Evolutionary conservation across 2,888 invertebrate species (phyloP), one percentile per base, ranked within the genome.

Genomic region (Coelopa pilipes): DNA sequence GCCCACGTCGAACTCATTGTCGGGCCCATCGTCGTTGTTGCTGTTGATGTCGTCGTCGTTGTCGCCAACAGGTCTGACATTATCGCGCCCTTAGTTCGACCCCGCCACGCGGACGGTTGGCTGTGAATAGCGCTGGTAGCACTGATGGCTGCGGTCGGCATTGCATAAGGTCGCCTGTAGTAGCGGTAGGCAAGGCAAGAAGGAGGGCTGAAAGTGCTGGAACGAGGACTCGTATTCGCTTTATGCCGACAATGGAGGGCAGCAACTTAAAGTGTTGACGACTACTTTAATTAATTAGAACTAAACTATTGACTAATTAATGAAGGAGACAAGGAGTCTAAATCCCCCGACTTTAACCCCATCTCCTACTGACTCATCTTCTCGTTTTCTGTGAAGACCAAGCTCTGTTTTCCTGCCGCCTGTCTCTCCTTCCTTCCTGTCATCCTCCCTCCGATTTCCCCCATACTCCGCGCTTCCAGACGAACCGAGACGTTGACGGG

Each of bases 401-500:
- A n/a, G n/a, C n/a, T n/a, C n/a, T n/a, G n/a, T n/a, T n/a, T n/a
- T n/a, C n/a, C n/a, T n/a, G n/a, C n/a, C n/a, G n/a, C 60, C 24
- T 62, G 19, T 62, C 24, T 34, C 34, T 34, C 34, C 2, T 62
- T 59, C 21, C 17, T 59, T 21, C 21, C 3, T 13, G 3, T 15
- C 59, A 59, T 59, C 21, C 15, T 62, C 60, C 13, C 10, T 53
- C 15, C 49, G 10, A 49, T 49, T 13, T 49, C 49, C 49, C 10
- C 49, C 11, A 66, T 47, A 47, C 24, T 66, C 66, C 34, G 34
- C 34, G 4, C 7, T 24, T n/a, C 59, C 63, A 72, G 72, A 72
- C 72, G 50, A 72, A 59, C 46, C 49, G 59, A 34, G 24, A 59
- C 59, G 67, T 72, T 47, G 59, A 59, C 67, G 13, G 34, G 34